Conservation (phyloP, 1,140 invertebrate genomes). For the Sesamia nonagrioides region DNA sequence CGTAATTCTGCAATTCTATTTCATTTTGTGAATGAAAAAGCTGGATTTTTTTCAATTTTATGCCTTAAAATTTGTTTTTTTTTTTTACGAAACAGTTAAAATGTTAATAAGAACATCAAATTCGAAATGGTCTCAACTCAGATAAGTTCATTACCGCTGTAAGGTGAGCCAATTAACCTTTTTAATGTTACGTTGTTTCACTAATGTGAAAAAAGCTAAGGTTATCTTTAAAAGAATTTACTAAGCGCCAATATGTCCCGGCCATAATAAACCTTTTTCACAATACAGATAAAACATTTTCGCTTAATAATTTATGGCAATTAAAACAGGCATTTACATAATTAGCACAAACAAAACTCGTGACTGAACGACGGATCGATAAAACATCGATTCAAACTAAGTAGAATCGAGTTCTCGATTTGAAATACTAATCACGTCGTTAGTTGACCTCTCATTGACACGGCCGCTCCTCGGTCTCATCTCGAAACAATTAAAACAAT, state of each 20-base stretch:
- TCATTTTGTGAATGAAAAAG: conserved; percentile 33
- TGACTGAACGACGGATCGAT: conserved; percentile 26
- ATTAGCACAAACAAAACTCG: conserved; percentile 42
- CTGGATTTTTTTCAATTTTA: not conserved
- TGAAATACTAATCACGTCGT: conserved; percentile 54
- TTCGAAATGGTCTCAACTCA: not conserved
- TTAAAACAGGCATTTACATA: conserved; percentile 38
- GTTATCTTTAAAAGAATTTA: conserved; percentile 9
- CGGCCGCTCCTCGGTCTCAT: conserved; percentile 58
- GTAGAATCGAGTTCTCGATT: conserved; percentile 42
- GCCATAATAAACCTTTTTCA: conserved; percentile 24
- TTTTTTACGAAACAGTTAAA: conserved; percentile 19
- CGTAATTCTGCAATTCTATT: conserved; percentile 12
- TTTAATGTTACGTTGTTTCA: conserved; percentile 9
- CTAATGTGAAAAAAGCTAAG: conserved; percentile 9
- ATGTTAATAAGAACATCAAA: conserved; percentile 19
- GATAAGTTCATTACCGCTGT: conserved; percentile 6
- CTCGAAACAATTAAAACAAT: conserved; percentile 76
- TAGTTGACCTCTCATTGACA: conserved; percentile 67
- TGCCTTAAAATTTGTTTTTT: not conserved
- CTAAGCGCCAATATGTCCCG: not conserved
- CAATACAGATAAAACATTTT: conserved; percentile 35
- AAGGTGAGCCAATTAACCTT: conserved; percentile 7
- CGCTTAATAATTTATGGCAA: conserved; percentile 29
- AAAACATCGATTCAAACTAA: conserved; percentile 45